Evolutionary conservation across 2,113 vertebrate genomes (phyloP).

Genomic region (Odontesthes bonariensis): DNA sequence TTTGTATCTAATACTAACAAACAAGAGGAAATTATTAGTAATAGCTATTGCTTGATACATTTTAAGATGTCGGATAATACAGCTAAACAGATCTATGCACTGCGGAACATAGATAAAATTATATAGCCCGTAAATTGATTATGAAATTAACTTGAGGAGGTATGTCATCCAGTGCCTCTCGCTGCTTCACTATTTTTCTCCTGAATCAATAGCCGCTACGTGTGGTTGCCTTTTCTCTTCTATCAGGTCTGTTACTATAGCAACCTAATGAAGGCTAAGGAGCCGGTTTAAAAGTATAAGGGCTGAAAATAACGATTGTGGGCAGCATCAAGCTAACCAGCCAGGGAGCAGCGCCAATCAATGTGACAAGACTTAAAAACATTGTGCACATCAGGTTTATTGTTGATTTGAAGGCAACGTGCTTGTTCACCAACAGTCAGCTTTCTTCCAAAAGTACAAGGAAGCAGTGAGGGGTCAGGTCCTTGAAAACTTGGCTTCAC

Average conservation of each 20-base stretch:
- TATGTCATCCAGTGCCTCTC: conserved; percentile 50
- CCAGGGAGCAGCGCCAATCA: conserved; percentile 29
- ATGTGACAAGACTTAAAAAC: conserved; percentile 15
- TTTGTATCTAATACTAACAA: not conserved
- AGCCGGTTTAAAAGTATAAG: conserved; percentile 62
- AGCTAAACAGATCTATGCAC: not conserved
- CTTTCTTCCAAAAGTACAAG: not conserved
- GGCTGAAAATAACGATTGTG: conserved; percentile 57
- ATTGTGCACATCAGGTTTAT: not conserved
- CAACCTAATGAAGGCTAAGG: conserved; percentile 72
- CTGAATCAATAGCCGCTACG: conserved; percentile 57
- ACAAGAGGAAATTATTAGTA: conserved; percentile 2
- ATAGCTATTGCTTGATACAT: conserved; percentile 28
- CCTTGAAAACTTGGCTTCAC: conserved; percentile 33
- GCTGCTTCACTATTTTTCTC: conserved; percentile 33
- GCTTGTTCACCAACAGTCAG: not conserved
- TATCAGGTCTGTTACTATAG: conserved; percentile 83
- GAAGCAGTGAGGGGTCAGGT: conserved; percentile 9
- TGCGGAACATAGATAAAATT: conserved; percentile 24
- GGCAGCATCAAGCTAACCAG: conserved; percentile 41
- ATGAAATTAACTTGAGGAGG: conserved; percentile 48
- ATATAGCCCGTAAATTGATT: conserved; percentile 41
- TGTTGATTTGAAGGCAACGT: not conserved
- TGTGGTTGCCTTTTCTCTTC: conserved; percentile 42
- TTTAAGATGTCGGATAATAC: not conserved